A percentile compares a stretch with the other conserved stretches of the same genome.
These are phyloP conservation scores for Quadroppia sp. DNA, from an alignment of 2,888 invertebrate species.

Conservation along the genomic window DNA sequence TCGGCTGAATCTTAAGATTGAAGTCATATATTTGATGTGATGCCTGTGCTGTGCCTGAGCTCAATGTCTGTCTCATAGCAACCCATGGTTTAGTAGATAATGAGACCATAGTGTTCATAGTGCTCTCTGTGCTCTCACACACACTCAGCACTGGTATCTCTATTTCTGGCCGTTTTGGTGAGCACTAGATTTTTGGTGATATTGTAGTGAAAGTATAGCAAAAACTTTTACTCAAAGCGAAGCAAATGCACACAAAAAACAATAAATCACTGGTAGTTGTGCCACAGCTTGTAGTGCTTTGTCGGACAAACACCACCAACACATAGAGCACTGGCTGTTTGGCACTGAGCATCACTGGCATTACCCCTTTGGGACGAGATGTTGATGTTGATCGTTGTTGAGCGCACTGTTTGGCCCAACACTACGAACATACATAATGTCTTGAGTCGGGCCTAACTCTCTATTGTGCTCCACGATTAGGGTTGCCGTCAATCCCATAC, in stretches of 20 bases:
- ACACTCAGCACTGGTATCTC: constrained; percentile 7
- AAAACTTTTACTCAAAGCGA: too few relatives aligned
- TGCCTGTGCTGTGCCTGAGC: not conserved
- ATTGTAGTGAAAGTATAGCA: constrained; percentile 11
- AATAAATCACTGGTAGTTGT: constrained; percentile 28
- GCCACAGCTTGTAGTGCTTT: constrained; percentile 23
- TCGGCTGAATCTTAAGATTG: constrained; percentile 26
- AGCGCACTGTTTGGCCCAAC: not conserved
- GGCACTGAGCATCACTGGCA: not conserved
- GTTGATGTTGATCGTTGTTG: constrained; percentile 31
- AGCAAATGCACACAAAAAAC: constrained; percentile 1
- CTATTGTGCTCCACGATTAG: not conserved
- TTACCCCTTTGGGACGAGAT: constrained; percentile 31
- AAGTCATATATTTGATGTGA: constrained; percentile 35
- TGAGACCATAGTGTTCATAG: constrained; percentile 18
- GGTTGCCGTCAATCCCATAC: not conserved
- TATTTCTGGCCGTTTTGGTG: not conserved
- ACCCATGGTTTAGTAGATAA: constrained; percentile 29
- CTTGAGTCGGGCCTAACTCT: not conserved
- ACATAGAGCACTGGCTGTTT: not conserved
- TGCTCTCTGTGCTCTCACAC: not conserved
- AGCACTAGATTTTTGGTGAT: constrained; percentile 27
- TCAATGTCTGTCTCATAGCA: constrained; percentile 34
- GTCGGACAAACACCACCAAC: constrained; percentile 23
- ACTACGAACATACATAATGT: not conserved